Evolutionary conservation across 2,888 invertebrate genomes (phyloP), one percentile per base, ranked within the genome.

Genomic region (Phaonia tiefii): DNA sequence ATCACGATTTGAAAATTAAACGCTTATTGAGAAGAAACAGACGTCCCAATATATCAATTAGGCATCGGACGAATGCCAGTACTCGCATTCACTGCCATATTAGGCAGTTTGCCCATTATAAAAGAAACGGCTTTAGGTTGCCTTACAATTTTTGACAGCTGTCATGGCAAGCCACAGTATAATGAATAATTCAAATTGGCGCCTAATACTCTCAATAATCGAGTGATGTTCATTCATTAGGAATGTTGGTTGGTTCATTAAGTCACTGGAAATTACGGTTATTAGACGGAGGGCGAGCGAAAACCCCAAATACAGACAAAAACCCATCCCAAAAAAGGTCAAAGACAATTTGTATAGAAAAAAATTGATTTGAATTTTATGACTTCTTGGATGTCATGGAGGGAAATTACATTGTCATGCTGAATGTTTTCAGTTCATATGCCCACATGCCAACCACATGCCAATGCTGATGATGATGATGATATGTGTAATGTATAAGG

Each of bases 111-210:
- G 54, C 54, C 54, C 22, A 54, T 54, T 25, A 54, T 2, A 54
- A 54, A 13, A 54, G 1, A 7, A 17, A 1, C 7, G n/a, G 46
- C 46, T 17, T 17, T 49, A 49, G 17, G 11, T 44, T 8, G 42
- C 42, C 42, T 15, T 46, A 46, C n/a, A n/a, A 46, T 49, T 49
- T 49, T 49, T 49, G 49, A 49, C 49, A 49, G 49, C 49, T 49
- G 49, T 17, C 31, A 31, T 5, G 31, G 3, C 20, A 49, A 49
- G 49, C 3, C 20, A 31, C 31, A 8, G n/a, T 44, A 13, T 54
- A 22, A 54, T 54, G 54, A 54, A 54, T 54, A 54, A 54, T 54
- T 54, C 10, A 54, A 54, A 54, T 22, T 22, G 54, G 54, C 54
- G 54, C 54, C 54, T 54, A 54, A 49, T n/a, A 20, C 1, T 8